phyloP scores from a whole-genome alignment of 2,797 vertebrate genomes.

The Lycodopsis pacificus region DNA sequence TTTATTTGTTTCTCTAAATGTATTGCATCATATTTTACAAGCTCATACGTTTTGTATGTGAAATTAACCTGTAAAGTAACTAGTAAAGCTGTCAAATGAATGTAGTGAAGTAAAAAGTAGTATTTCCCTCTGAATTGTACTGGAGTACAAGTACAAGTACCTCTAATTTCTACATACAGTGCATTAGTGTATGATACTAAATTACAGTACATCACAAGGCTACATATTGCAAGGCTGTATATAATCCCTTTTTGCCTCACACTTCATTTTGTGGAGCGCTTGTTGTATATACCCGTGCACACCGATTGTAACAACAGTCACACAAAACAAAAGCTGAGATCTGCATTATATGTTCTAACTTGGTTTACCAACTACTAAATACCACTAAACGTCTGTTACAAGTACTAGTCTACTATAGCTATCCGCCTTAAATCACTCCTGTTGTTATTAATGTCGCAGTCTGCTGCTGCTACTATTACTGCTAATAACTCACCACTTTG shows the following conservation, averaged over 20 bases:
- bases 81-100: background rate
- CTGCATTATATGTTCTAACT: background rate
- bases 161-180: background rate
- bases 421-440: background rate
- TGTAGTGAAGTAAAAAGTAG: background rate
- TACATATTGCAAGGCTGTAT: background rate
- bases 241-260: background rate
- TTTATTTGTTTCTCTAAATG: background rate
- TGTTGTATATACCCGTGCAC: background rate
- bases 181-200: background rate
- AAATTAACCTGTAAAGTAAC: background rate
- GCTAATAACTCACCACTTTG: background rate
- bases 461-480: background rate
- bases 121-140: background rate
- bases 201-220: background rate
- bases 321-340: background rate
- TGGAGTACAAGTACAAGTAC: background rate
- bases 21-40: background rate
- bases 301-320: background rate
- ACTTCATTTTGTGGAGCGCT: constrained; percentile 17
- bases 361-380: background rate
- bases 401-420: background rate
- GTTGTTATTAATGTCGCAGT: background rate
- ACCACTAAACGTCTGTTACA: background rate
- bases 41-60: background rate